A percentile compares a stretch with the other conserved stretches of the same genome.
Evolutionary conservation across 1,140 invertebrate genomes (phyloP).

Genomic region (Charaxes varanes): DNA sequence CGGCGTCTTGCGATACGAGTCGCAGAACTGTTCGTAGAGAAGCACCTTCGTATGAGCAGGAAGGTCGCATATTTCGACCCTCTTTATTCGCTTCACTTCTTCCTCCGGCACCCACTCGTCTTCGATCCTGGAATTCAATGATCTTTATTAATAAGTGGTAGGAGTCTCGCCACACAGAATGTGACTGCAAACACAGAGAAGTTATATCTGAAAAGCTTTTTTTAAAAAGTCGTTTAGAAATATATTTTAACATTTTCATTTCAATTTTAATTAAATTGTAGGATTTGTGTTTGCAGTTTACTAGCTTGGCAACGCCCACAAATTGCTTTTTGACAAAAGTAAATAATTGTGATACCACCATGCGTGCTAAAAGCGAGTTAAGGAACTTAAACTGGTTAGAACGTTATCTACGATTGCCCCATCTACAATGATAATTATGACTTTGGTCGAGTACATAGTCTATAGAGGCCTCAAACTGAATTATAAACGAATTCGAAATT

Average conservation of each 20-base stretch:
- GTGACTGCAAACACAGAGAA: slow-evolving; percentile 54
- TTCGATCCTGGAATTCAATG: slow-evolving; percentile 43
- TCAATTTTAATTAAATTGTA: too few relatives aligned
- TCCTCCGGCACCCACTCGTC: slow-evolving; percentile 63
- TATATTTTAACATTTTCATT: too few relatives aligned
- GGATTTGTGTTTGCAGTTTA: slow-evolving; percentile 59
- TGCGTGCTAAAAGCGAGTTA: too few relatives aligned
- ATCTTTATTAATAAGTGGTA: background rate
- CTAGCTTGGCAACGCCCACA: too few relatives aligned
- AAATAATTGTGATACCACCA: too few relatives aligned
- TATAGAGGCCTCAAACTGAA: too few relatives aligned
- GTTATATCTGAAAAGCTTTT: slow-evolving; percentile 14
- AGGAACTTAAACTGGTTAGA: too few relatives aligned
- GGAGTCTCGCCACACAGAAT: slow-evolving; percentile 47
- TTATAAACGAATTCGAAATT: too few relatives aligned
- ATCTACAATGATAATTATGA: too few relatives aligned
- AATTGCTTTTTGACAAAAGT: too few relatives aligned
- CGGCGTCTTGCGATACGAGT: slow-evolving; percentile 32
- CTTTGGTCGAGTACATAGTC: too few relatives aligned
- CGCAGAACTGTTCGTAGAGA: slow-evolving; percentile 56
- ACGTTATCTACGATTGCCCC: too few relatives aligned
- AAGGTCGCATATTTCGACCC: slow-evolving; percentile 48
- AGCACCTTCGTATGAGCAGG: slow-evolving; percentile 45
- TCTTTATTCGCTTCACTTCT: slow-evolving; percentile 45
- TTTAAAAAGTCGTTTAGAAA: slow-evolving; percentile 10